Evolutionary conservation across 1,140 invertebrate genomes (phyloP), one percentile per base, ranked within the genome.

Genomic region (Reticulitermes speratus): DNA sequence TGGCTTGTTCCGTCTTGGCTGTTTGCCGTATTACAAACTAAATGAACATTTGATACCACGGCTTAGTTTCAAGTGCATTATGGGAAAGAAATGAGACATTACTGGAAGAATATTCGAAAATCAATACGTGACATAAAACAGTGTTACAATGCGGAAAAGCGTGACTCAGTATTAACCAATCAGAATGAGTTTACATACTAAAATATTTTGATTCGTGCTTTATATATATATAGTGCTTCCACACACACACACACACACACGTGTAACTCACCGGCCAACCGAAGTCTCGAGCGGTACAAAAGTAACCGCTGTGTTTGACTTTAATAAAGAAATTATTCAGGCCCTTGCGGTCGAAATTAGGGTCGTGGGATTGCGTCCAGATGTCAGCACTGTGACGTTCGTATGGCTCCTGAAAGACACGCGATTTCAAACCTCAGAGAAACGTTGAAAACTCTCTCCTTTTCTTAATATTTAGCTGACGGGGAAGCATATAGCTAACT

Each of bases 271-370:
- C 8, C 16, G 65, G 23, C 7, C 3, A 6, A n/a, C 19, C 25
- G 7, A 75, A 75, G n/a, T 6, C 30, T 5, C 2, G 25, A 55
- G 19, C 14, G 52, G n/a, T 3, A 6, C 9, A 30, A 75, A 75
- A n/a, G n/a, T 14, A 9, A 9, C 6, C 2, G 5, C 14, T 38
- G 38, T 30, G 65, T 7, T 75, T 75, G 65, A 30, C 65, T 75
- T 75, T 75, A 75, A 75, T 75, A 75, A 75, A 75, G 65, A 75
- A 75, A 75, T 75, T 75, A 75, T 75, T 75, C 65, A 30, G 65
- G n/a, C 65, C n/a, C 11, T 75, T 75, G 65, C 65, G 65, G 65
- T 75, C n/a, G 65, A 30, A 75, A 75, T 75, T 75, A 75, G 65
- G 25, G 25, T 75, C 65, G 65, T 75, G 65, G 65, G 65, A 75